These are phyloP conservation scores for Harpalus rufipes DNA, from an alignment of 2,888 invertebrate species.

Conservation along the genomic window DNA sequence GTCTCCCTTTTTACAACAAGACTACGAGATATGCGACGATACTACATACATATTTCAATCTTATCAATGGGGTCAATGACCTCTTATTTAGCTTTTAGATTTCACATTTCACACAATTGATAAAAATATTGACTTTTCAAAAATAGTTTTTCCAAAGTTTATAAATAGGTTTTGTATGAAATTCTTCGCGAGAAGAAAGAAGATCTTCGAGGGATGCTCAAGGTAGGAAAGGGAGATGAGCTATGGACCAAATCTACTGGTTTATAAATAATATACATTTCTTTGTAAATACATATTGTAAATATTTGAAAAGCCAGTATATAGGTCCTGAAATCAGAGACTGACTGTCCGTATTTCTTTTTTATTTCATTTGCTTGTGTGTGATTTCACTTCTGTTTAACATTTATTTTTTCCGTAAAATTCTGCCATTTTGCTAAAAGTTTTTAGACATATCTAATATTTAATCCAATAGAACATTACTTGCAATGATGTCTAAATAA, in stretches of 20 bases:
- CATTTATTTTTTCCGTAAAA: constrained; percentile 49
- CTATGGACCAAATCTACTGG: constrained; percentile 59
- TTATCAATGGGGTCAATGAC: background rate
- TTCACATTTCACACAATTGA: too few species aligned
- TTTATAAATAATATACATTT: constrained; percentile 25
- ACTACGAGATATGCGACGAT: too few species aligned
- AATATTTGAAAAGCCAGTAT: constrained; percentile 60
- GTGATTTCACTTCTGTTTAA: constrained; percentile 62
- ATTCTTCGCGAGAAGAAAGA: constrained; percentile 13
- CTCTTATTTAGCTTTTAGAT: background rate
- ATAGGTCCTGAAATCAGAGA: constrained; percentile 66
- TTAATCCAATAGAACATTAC: constrained; percentile 14
- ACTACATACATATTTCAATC: too few species aligned
- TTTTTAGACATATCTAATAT: constrained; percentile 52
- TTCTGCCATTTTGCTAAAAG: constrained; percentile 65
- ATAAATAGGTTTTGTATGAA: background rate
- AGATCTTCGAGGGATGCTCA: constrained; percentile 66
- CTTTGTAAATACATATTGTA: constrained; percentile 8
- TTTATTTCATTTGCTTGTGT: constrained; percentile 58
- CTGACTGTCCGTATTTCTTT: constrained; percentile 63
- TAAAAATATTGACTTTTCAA: too few species aligned
- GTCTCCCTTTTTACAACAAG: constrained; percentile 54
- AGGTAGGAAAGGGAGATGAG: constrained; percentile 76
- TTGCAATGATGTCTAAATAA: background rate
- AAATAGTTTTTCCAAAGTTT: background rate